These are phyloP conservation scores for Pediacus dermestoides DNA, from an alignment of 2,888 invertebrate species.

Conservation along the genomic window DNA sequence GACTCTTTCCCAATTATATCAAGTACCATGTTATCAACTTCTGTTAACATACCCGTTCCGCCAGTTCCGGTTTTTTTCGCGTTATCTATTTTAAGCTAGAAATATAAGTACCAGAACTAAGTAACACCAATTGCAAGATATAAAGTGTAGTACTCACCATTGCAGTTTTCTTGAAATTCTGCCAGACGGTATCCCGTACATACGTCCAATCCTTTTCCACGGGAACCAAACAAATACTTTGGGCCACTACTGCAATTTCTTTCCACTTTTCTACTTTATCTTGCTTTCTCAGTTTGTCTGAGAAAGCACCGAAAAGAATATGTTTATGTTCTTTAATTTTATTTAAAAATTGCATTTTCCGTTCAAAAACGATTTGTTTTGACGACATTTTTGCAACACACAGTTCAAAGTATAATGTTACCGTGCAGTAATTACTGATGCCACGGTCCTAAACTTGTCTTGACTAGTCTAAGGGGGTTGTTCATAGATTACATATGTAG, in stretches of 20 bases:
- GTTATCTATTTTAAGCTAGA: conserved; percentile 15
- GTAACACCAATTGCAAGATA: conserved; percentile 12
- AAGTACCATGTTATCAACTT: conserved; percentile 15
- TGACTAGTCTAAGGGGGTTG: neutral
- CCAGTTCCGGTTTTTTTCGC: conserved; percentile 16
- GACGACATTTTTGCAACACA: conserved; percentile 10
- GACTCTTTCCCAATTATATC: conserved; percentile 17
- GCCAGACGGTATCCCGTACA: conserved; percentile 17
- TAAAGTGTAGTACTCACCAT: conserved; percentile 11
- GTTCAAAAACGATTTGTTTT: conserved; percentile 14
- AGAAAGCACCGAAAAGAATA: conserved; percentile 18
- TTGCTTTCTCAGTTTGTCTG: conserved; percentile 13
- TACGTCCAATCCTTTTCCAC: conserved; percentile 15
- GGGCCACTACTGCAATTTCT: conserved; percentile 13
- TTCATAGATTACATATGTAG: conserved; percentile 3
- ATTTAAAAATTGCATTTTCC: conserved; percentile 17
- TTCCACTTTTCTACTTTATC: conserved; percentile 16
- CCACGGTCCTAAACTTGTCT: conserved; percentile 1
- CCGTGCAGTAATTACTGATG: conserved; percentile 4
- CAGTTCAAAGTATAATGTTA: conserved; percentile 5
- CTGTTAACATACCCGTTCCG: conserved; percentile 14
- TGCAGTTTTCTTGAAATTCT: conserved; percentile 16
- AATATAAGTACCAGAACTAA: conserved; percentile 11
- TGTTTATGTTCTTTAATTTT: conserved; percentile 19
- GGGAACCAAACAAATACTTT: conserved; percentile 16